Conservation (phyloP, 2,113 vertebrate species). For the Hyla sarda region DNA sequence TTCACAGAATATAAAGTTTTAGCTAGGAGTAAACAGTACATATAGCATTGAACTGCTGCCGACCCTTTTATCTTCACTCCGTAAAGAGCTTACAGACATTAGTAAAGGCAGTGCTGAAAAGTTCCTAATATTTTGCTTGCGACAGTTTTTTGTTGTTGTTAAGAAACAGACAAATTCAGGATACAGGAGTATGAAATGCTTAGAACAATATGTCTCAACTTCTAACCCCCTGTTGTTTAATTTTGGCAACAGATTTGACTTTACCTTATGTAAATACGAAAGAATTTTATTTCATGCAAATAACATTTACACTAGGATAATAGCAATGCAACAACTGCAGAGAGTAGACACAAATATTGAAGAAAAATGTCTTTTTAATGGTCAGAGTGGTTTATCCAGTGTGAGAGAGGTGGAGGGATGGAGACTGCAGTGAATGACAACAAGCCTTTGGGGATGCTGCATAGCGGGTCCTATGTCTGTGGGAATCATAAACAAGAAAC, state of each 20-base stretch:
- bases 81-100: background rate
- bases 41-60: background rate
- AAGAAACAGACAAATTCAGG: background rate
- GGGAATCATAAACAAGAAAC: no score
- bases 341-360: background rate
- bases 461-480: no score
- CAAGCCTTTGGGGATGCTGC: no score
- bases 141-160: background rate
- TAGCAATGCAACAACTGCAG: background rate
- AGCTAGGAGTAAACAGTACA: background rate
- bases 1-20: conserved; percentile 3
- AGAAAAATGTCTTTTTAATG: background rate
- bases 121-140: background rate
- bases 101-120: background rate
- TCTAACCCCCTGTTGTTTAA: background rate
- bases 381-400: no score
- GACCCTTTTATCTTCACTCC: background rate
- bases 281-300: background rate
- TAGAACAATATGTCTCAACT: background rate
- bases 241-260: background rate
- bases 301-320: background rate
- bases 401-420: no score
- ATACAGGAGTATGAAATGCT: background rate
- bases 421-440: no score
- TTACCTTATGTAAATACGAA: background rate